phyloP scores from a whole-genome alignment of 2,113 vertebrate species.

The Rostratula benghalensis region DNA sequence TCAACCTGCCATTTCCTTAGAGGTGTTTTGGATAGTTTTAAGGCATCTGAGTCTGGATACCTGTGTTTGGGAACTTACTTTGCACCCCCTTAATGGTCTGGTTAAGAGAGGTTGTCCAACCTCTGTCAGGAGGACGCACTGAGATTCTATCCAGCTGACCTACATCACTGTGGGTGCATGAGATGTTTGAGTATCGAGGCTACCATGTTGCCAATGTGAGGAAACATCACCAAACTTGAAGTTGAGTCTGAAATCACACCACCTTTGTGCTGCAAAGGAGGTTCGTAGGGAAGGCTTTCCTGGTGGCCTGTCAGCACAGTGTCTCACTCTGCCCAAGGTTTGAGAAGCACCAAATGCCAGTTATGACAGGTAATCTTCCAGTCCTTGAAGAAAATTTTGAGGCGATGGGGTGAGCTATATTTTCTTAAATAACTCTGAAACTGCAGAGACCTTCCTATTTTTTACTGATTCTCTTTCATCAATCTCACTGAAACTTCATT shows the following conservation, averaged over 20 bases:
- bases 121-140: accelerated
- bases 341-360: background rate
- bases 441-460: background rate
- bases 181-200: background rate
- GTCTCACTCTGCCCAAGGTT: background rate
- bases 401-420: accelerated
- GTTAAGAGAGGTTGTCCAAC: too few species aligned
- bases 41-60: too few species aligned
- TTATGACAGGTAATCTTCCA: background rate
- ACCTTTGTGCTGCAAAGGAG: background rate
- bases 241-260: background rate
- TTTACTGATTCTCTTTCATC: background rate
- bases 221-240: background rate
- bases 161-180: accelerated
- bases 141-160: background rate
- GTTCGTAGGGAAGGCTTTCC: background rate
- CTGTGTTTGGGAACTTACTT: background rate
- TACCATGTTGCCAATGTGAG: accelerated
- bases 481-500: background rate
- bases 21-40: background rate
- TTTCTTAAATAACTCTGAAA: background rate
- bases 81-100: background rate
- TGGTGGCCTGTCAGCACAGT: background rate
- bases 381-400: background rate
- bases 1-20: background rate